Evolutionary conservation across 2,797 vertebrate species (phyloP), one percentile per base, ranked within the genome.

Genomic region (Arrhamphus sclerolepis): DNA sequence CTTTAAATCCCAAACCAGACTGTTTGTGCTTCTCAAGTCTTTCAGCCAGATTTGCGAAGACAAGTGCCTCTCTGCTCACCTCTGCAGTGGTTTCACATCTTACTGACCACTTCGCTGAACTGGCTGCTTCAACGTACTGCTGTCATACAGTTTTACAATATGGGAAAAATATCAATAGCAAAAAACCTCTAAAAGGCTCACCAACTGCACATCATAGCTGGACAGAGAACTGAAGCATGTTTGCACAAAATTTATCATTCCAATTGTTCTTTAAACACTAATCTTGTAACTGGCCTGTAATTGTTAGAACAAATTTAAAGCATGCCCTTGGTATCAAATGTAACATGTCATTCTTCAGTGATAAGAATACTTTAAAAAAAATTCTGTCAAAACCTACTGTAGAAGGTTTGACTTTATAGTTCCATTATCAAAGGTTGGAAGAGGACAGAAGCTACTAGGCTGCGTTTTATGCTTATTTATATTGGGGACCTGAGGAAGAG

Each of bases 101-200:
- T 54, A 70, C 66, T 29, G 75, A 76, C 55, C 72, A 57, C 71
- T 64, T 80, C 77, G 83, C 81, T 86, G 77, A 84, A 80, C 73
- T 7, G 18, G 67, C 18, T 62, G 52, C 65, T 68, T 72, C 38
- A 28, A 74, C 74, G 66, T 70, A 80, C 68, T 81, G 57, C 28
- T 70, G 70, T 80, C 53, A 75, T 70, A 89, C 72, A 84, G 81
- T 90, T 90, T 91, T 87, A 90, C 89, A 90, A 91, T 89, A 88
- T 90, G 89, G n/a, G 85, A 89, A 90, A 89, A 89, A 85, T 78
- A 80, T 19, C 18, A 1, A 51, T 6, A 79, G 60, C 72, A 76
- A 72, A n/a, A 75, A 59, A 76, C 54, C 59, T 72, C 48, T 56
- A 41, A 80, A 31, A 82, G 80, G 80, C 70, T 60, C 84, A 80